These are phyloP conservation scores for Pachliopta kotzebuea DNA, from an alignment of 2,888 invertebrate species.

Conservation along the genomic window DNA sequence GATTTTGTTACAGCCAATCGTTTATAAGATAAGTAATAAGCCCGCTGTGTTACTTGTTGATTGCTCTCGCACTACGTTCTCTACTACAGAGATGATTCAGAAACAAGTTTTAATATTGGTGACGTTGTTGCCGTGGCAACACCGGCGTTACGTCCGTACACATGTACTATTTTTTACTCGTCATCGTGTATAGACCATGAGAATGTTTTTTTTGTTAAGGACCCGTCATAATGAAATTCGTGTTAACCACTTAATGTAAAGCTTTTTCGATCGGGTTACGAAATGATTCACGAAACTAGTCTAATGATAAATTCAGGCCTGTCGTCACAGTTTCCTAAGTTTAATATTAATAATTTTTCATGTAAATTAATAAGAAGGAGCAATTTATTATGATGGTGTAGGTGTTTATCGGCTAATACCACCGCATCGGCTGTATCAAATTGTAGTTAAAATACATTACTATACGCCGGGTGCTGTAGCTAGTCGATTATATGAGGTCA, in stretches of 20 bases:
- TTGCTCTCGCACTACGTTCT: conserved; percentile 6
- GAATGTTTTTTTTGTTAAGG: neutral
- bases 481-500: too few relatives aligned
- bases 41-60: neutral
- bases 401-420: too few relatives aligned
- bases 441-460: too few relatives aligned
- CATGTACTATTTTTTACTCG: neutral
- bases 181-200: neutral
- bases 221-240: neutral
- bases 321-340: neutral
- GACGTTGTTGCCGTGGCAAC: conserved; percentile 8
- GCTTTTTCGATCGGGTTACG: neutral
- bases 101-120: conserved; percentile 10
- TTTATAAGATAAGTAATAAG: neutral
- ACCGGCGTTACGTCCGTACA: neutral
- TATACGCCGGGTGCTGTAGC: too few relatives aligned
- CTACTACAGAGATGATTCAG: neutral
- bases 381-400: too few relatives aligned
- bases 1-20: neutral
- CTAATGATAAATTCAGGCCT: neutral
- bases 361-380: too few relatives aligned
- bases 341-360: too few relatives aligned
- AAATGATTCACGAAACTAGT: neutral
- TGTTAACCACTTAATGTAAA: neutral
- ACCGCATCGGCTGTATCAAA: too few relatives aligned